Percentiles rank a stretch among this genome's conserved stretches.
phyloP scores from a whole-genome alignment of 2,888 invertebrate genomes.

The Cryptocheilus praepositus region DNA sequence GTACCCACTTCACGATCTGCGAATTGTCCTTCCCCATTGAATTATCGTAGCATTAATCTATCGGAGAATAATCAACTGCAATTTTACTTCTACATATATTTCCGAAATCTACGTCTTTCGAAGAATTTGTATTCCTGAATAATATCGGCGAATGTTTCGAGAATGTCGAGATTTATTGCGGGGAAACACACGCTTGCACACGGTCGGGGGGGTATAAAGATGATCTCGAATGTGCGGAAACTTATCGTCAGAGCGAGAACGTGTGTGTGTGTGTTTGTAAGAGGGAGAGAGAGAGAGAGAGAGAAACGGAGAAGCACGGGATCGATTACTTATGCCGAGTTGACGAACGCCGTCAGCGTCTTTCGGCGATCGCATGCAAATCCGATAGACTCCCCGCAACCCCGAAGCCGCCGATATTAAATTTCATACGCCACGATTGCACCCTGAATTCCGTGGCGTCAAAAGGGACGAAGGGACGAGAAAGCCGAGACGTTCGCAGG shows the following conservation, averaged over 20 bases:
- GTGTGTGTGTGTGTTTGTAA: no score
- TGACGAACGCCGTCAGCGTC: conserved; percentile 25
- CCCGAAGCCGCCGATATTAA: conserved; percentile 37
- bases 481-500: conserved; percentile 30
- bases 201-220: background rate
- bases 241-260: background rate
- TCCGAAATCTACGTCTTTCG: no score
- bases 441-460: conserved; percentile 37
- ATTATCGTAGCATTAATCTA: no score
- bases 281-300: background rate
- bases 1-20: background rate
- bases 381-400: conserved; percentile 33
- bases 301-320: background rate
- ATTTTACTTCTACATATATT: no score
- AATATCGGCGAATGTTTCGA: no score
- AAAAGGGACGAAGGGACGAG: conserved; percentile 24
- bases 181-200: background rate
- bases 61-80: no score
- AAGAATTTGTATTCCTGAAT: no score
- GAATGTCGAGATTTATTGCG: background rate
- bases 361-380: conserved; percentile 40
- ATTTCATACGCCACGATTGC: conserved; percentile 47
- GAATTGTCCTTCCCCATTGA: no score
- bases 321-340: conserved; percentile 26
- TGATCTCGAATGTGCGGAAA: background rate